These are phyloP conservation scores for Drosophila neoperkinsi DNA, from an alignment of 2,888 invertebrate genomes.

Conservation along the genomic window DNA sequence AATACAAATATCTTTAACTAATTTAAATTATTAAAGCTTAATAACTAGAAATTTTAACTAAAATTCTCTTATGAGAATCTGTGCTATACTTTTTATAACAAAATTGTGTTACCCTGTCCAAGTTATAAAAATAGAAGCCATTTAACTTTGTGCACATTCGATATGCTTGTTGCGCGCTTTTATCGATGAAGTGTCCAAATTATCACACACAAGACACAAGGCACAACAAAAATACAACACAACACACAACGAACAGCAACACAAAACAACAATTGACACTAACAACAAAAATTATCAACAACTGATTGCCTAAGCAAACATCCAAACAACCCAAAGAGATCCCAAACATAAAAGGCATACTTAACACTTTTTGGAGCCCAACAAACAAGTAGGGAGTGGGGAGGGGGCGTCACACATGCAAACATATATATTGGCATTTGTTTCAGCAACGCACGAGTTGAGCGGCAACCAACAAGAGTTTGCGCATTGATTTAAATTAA, in stretches of 20 bases:
- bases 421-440: conserved; percentile 66
- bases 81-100: too few species aligned
- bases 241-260: conserved; percentile 25
- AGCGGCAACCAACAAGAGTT: conserved; percentile 57
- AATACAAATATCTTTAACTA: not conserved
- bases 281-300: conserved; percentile 78
- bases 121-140: conserved; percentile 39
- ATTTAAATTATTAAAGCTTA: not conserved
- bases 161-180: conserved; percentile 73
- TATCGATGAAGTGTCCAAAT: conserved; percentile 77
- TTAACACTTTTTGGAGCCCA: conserved; percentile 81
- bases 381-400: conserved; percentile 60
- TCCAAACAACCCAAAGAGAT: conserved; percentile 41
- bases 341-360: conserved; percentile 63
- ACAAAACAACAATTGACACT: conserved; percentile 61
- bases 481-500: conserved; percentile 79
- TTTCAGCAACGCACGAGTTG: conserved; percentile 78
- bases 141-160: conserved; percentile 60
- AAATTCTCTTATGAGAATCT: not conserved
- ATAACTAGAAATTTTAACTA: too few species aligned
- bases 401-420: conserved; percentile 16
- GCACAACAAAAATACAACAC: conserved; percentile 28
- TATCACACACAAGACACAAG: conserved; percentile 67
- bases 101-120: not conserved
- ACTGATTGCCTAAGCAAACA: conserved; percentile 74